Evolutionary conservation across 1,140 invertebrate genomes (phyloP), one percentile per base, ranked within the genome.

Genomic region (Archivesica marissinica): DNA sequence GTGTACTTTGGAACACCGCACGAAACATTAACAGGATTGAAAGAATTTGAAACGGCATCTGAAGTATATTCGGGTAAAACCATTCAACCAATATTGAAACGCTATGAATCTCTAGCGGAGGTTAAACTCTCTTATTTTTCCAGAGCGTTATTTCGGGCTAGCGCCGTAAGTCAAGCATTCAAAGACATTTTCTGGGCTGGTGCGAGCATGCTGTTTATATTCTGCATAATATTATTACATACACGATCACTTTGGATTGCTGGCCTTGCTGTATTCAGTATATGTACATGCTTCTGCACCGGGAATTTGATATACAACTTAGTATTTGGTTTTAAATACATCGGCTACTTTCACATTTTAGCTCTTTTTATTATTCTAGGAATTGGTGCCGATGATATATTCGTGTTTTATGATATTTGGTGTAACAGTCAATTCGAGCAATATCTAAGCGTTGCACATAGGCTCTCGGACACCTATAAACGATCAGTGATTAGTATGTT

Each of bases 291-390:
- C 33, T 90, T 89, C 61, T 38, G 85, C 56, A 82, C 68, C 30
- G 52, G 87, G 20, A 90, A 90, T 33, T 50, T 91, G 17, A 44
- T 91, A 28, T 90, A 91, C 56, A 78, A 86, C 89, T 75, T 68
- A 38, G n/a, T n/a, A n/a, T n/a, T n/a, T n/a, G n/a, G 47, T n/a
- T 50, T 13, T n/a, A 50, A 50, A n/a, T 50, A 50, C n/a, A 13
- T 50, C 13, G 90, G 90, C n/a, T 83, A 85, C 15, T 90, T 90
- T 64, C 89, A 90, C 66, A 75, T 91, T 0, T 61, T 90, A 33
- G 80, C 89, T 17, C 85, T 90, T 4, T 90, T 90, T 75, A 89
- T 90, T 47, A 89, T 90, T 33, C 86, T 90, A 3, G 90, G 90
- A 39, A 89, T 90, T 35, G 89, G 89, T 0, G 88, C 87, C 13